Evolutionary conservation across 1,140 invertebrate genomes (phyloP).

Genomic region (Plutomurus gul): DNA sequence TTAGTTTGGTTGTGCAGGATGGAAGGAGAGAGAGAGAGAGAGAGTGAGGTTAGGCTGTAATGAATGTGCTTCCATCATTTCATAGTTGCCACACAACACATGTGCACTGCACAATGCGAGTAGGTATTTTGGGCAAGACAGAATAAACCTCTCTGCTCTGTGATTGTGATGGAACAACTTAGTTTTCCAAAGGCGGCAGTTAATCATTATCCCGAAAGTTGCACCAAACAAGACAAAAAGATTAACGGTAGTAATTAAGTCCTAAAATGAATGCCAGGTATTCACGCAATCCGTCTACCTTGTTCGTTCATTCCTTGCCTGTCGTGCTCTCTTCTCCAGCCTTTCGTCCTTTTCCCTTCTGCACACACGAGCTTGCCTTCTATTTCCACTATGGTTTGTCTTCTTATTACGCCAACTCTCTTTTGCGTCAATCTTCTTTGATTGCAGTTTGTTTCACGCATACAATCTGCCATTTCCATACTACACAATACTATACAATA

Average conservation of each 20-base stretch:
- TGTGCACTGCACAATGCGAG: not conserved
- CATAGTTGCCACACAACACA: not conserved
- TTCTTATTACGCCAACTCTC: too few species aligned
- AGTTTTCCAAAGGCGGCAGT: conserved; percentile 38
- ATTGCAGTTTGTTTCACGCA: too few species aligned
- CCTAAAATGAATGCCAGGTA: conserved; percentile 44
- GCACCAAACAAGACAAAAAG: conserved; percentile 43
- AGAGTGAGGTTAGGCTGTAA: not conserved
- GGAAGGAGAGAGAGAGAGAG: not conserved
- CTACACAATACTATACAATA: too few species aligned
- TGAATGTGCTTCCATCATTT: not conserved
- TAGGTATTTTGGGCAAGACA: conserved; percentile 20
- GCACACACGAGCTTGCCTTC: not conserved
- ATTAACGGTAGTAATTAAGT: conserved; percentile 47
- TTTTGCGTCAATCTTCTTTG: too few species aligned
- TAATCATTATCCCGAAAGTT: conserved; percentile 43
- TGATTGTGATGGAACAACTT: conserved; percentile 26
- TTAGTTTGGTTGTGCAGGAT: not conserved
- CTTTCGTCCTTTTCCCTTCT: not conserved
- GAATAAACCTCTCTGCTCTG: conserved; percentile 23
- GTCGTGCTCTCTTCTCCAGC: not conserved
- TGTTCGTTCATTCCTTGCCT: not conserved
- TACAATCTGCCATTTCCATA: too few species aligned
- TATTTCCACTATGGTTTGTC: too few species aligned
- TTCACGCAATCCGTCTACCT: conserved; percentile 38